Percentiles rank a stretch among this genome's conserved stretches.
These are phyloP conservation scores for Huso huso DNA, from an alignment of 2,797 vertebrate species.

Conservation along the genomic window DNA sequence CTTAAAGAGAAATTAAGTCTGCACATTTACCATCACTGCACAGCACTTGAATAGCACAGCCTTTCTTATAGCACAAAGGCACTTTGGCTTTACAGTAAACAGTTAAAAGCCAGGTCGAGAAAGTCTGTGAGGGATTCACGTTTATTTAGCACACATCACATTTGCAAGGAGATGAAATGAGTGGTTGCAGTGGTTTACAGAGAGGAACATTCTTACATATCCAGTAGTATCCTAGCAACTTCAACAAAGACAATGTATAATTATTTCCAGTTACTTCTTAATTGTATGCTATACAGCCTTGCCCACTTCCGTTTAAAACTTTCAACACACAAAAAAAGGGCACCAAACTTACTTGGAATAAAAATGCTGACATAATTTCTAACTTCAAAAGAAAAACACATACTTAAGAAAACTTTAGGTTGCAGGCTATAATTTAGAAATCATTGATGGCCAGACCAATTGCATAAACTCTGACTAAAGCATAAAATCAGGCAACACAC, in stretches of 20 bases:
- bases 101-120: neutral
- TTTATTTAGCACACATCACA: constrained; percentile 17
- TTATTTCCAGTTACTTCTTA: constrained; percentile 23
- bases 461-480: constrained; percentile 10
- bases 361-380: constrained; percentile 18
- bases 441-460: constrained; percentile 9
- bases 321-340: constrained; percentile 4
- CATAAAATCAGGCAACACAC: neutral
- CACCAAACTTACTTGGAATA: neutral
- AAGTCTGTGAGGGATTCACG: neutral
- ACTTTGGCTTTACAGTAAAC: neutral
- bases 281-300: constrained; percentile 21
- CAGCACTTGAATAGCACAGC: neutral
- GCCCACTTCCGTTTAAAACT: constrained; percentile 12
- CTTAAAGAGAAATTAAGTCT: neutral
- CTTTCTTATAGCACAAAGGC: constrained; percentile 3
- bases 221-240: constrained; percentile 36
- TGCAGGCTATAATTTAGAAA: constrained; percentile 16
- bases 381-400: constrained; percentile 12
- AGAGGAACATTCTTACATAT: constrained; percentile 21
- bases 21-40: neutral
- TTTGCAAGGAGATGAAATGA: neutral
- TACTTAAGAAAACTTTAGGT: constrained; percentile 8
- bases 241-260: constrained; percentile 28
- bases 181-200: constrained; percentile 7